These are phyloP conservation scores for Synanthedon tipuliformis DNA, from an alignment of 2,888 invertebrate genomes.

Conservation along the genomic window DNA sequence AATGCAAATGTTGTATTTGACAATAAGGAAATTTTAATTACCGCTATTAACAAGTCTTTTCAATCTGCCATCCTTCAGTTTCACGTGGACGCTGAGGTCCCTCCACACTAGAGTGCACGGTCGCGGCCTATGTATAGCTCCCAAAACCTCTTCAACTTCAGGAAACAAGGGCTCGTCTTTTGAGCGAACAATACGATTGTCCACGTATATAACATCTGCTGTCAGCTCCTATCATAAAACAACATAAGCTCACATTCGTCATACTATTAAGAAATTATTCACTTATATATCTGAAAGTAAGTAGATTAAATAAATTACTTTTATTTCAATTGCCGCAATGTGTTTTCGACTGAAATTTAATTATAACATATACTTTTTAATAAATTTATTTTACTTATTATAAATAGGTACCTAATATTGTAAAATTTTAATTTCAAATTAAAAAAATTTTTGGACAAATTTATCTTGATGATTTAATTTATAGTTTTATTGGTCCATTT, in stretches of 20 bases:
- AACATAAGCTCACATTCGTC: no score
- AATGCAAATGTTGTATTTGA: slow-evolving; percentile 5
- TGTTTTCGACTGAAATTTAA: no score
- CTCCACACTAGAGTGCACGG: slow-evolving; percentile 84
- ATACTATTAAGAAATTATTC: no score
- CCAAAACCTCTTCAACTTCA: slow-evolving; percentile 59
- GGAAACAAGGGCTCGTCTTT: slow-evolving; percentile 38
- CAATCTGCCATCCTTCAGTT: slow-evolving; percentile 52
- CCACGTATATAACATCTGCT: slow-evolving; percentile 21
- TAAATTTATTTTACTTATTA: no score
- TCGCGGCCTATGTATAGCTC: slow-evolving; percentile 61
- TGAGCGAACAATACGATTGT: slow-evolving; percentile 14
- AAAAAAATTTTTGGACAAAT: no score
- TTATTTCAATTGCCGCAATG: no score
- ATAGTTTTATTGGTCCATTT: not conserved
- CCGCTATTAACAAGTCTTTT: slow-evolving; percentile 84
- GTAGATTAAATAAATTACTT: no score
- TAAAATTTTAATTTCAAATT: no score
- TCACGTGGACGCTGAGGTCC: slow-evolving; percentile 80
- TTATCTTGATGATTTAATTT: not conserved
- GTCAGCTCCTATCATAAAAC: slow-evolving; percentile 25
- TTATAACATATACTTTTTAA: no score
- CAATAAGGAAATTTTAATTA: slow-evolving; percentile 22
- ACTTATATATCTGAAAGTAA: no score
- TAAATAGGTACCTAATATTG: no score